A percentile compares a stretch with the other conserved stretches of the same genome.
phyloP scores from a whole-genome alignment of 2,797 vertebrate species.

The Cryptoblepharus egeriae region DNA sequence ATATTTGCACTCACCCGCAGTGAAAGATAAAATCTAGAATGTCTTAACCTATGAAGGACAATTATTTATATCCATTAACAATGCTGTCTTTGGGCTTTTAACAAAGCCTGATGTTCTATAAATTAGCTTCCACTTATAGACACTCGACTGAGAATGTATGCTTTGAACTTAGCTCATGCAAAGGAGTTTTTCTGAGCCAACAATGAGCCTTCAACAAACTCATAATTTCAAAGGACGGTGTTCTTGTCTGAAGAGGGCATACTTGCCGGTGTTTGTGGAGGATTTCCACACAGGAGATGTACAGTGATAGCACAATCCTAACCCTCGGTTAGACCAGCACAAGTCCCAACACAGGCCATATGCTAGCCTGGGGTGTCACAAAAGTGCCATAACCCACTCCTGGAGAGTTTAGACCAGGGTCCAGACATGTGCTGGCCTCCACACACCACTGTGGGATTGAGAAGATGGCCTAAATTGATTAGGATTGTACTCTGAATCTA shows the following conservation, averaged over 20 bases:
- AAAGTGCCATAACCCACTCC: too few relatives aligned
- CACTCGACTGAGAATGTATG: not conserved
- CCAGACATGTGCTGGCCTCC: too few relatives aligned
- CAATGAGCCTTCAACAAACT: not conserved
- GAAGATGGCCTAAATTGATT: too few relatives aligned
- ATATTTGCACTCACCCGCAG: not conserved
- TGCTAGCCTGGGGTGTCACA: too few relatives aligned
- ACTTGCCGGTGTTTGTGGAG: not conserved
- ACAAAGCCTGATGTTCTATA: not conserved
- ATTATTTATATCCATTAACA: not conserved
- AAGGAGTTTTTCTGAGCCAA: not conserved
- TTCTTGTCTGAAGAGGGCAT: not conserved
- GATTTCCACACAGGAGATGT: not conserved
- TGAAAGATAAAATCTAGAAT: not conserved
- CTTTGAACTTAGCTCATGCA: not conserved
- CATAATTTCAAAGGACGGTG: not conserved
- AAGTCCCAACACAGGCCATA: too few relatives aligned
- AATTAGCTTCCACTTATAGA: not conserved
- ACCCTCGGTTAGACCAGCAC: too few relatives aligned
- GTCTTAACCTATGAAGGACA: not conserved
- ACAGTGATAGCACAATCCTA: too few relatives aligned
- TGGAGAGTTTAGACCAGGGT: too few relatives aligned
- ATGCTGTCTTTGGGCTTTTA: slow-evolving; percentile 3
- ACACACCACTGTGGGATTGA: too few relatives aligned
- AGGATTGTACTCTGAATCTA: too few relatives aligned